These are phyloP conservation scores for Spialia ferax DNA, from an alignment of 2,888 invertebrate species.

Conservation along the genomic window DNA sequence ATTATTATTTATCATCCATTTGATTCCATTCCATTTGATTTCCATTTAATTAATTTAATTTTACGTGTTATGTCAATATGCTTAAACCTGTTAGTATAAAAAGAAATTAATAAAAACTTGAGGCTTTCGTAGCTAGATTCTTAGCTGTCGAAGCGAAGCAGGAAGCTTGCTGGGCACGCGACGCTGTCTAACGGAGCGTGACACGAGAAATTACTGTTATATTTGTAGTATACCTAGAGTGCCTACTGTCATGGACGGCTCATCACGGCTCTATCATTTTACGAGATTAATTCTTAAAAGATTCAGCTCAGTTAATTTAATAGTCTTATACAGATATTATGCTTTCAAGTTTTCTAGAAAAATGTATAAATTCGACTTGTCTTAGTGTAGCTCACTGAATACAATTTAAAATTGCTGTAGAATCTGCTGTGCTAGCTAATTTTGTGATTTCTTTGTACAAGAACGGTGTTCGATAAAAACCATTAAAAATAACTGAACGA, in stretches of 20 bases:
- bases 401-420: too few relatives aligned
- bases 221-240: constrained; percentile 66
- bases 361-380: too few relatives aligned
- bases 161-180: constrained; percentile 77
- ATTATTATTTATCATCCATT: too few relatives aligned
- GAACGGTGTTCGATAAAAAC: too few relatives aligned
- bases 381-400: too few relatives aligned
- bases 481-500: too few relatives aligned
- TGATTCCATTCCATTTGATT: too few relatives aligned
- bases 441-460: too few relatives aligned
- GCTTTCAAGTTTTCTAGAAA: too few relatives aligned
- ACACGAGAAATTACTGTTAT: constrained; percentile 84
- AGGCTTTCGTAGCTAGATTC: constrained; percentile 34
- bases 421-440: too few relatives aligned
- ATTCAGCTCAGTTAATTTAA: neutral
- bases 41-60: neutral
- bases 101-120: constrained; percentile 8
- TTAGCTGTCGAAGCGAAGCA: constrained; percentile 65
- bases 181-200: constrained; percentile 79
- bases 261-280: constrained; percentile 60
- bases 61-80: neutral
- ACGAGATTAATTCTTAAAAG: constrained; percentile 45
- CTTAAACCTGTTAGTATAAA: neutral
- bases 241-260: constrained; percentile 50
- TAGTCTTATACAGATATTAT: too few relatives aligned